Conservation (phyloP, 2,797 vertebrate genomes). For the Neostethus bicornis region DNA sequence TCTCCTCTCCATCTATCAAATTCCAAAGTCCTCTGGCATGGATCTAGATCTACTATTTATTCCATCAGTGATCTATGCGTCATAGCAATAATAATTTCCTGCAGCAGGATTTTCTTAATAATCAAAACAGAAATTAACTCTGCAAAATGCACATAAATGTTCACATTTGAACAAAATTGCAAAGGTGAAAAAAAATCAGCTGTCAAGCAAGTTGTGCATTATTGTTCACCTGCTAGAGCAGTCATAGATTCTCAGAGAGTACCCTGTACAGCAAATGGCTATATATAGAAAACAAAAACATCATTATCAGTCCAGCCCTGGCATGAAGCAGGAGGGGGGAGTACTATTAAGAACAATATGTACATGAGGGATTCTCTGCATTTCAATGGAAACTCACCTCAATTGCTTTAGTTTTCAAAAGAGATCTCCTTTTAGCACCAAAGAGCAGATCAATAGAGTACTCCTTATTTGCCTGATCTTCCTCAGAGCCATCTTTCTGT, state of each 20-base stretch:
- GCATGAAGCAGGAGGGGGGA: constrained; percentile 58
- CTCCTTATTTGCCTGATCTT: constrained; percentile 25
- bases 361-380: constrained; percentile 37
- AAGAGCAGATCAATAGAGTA: constrained; percentile 36
- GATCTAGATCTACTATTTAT: constrained; percentile 43
- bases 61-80: constrained; percentile 49
- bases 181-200: constrained; percentile 21
- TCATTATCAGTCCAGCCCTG: constrained; percentile 72
- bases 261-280: constrained; percentile 62
- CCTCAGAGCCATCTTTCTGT: constrained; percentile 67
- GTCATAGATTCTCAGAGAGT: constrained; percentile 51
- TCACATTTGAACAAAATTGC: constrained; percentile 15
- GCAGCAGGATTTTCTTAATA: constrained; percentile 51
- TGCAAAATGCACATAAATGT: constrained; percentile 15
- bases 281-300: constrained; percentile 80
- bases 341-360: constrained; percentile 43
- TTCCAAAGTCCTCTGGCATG: constrained; percentile 28
- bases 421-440: constrained; percentile 35
- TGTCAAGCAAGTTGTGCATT: constrained; percentile 34
- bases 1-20: constrained; percentile 31
- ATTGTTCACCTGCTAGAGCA: constrained; percentile 42
- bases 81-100: constrained; percentile 49
- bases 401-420: constrained; percentile 16
- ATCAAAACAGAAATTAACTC: constrained; percentile 28
- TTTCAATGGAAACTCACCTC: constrained; percentile 31